Evolutionary conservation across 2,888 invertebrate genomes (phyloP), one percentile per base, ranked within the genome.

Genomic region (Latrodectus hesperus): DNA sequence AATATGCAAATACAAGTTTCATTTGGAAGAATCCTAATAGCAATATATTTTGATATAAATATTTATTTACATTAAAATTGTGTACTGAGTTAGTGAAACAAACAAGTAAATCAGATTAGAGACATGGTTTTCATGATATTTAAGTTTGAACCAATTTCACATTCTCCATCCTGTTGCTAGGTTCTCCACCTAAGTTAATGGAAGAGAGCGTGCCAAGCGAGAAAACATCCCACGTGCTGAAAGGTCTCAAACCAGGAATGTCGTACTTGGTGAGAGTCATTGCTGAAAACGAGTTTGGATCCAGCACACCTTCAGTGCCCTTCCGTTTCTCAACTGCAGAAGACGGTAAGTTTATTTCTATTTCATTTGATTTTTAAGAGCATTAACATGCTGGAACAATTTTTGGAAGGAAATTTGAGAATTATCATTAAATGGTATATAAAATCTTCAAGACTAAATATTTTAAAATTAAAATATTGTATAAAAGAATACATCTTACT

Each of bases 221-320:
- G 14, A 75, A 72, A 68, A 77, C 49, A 1, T 60, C 67, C 5
- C 77, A 81, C n/a, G 51, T 68, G 2, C 26, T 87, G 8, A 67
- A n/a, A 9, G 60, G 55, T 12, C 65, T 87, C 26, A 65, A 68
- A 16, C 76, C 87, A 10, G 87, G 87, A 53, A 87, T 81, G 11
- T 81, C 81, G 4, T 87, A 87, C 60, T 72, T 87, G 8, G 81
- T 87, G 9, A 65, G 87, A 49, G 67, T 87, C 8, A 67, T 87
- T 10, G 87, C 87, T 2, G 87, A 87, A 14, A 87, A 87, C 52
- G 87, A 87, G n/a, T 87, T 87, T 53, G 87, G 87, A 0, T 77
- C 86, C 65, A 82, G 81, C 38, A 73, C 81, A 0, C 87, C 87
- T 9, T 87, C 87, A 11, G 73, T 86, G 3, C 87, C 87, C 11